These are phyloP conservation scores for Gymnodraco acuticeps DNA, from an alignment of 2,797 vertebrate species.

Conservation along the genomic window DNA sequence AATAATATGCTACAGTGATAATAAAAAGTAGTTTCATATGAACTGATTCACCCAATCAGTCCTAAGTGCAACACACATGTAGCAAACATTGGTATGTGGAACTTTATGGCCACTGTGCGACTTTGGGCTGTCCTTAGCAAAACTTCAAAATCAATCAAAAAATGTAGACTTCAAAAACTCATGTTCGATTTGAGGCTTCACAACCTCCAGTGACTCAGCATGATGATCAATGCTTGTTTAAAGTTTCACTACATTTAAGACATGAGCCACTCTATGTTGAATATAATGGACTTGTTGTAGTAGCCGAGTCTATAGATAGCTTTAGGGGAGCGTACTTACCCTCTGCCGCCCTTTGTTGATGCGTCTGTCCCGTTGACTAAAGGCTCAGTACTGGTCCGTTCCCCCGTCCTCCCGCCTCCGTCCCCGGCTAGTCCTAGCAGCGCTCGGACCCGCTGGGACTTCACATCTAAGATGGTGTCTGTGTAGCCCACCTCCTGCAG, in stretches of 20 bases:
- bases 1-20: not conserved
- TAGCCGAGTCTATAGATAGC: not conserved
- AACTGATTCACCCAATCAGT: not conserved
- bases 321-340: constrained; percentile 75
- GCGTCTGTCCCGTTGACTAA: constrained; percentile 95
- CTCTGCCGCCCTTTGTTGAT: constrained; percentile 90
- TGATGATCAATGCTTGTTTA: no score
- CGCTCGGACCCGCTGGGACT: constrained; percentile 94
- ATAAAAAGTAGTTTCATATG: not conserved
- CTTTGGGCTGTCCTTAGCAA: not conserved
- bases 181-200: not conserved
- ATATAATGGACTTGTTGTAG: not conserved
- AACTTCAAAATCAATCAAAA: not conserved
- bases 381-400: constrained; percentile 87
- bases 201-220: no score
- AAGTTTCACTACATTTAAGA: no score
- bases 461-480: constrained; percentile 98
- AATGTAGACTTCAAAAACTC: not conserved
- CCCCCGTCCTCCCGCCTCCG: constrained; percentile 87
- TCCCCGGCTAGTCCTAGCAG: constrained; percentile 93
- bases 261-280: not conserved
- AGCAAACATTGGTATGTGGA: not conserved
- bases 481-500: constrained; percentile 99
- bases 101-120: not conserved
- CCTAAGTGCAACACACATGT: not conserved